Evolutionary conservation across 2,888 invertebrate species (phyloP).

Genomic region (Omphaloscelis lunosa): DNA sequence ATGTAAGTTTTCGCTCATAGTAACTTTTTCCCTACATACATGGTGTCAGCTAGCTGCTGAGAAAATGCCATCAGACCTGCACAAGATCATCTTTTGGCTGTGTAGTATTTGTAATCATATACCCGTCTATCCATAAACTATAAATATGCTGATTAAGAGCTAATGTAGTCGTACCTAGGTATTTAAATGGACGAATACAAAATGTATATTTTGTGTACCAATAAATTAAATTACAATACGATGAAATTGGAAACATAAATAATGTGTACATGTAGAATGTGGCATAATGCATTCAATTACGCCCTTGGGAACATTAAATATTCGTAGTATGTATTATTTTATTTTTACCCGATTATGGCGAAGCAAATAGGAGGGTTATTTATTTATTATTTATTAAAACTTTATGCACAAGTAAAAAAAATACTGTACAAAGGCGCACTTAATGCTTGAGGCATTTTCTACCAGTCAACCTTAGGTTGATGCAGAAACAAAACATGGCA

Average conservation of each 20-base stretch:
- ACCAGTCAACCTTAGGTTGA: no score
- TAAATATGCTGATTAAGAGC: not conserved
- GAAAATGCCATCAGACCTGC: no score
- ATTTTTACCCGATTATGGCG: no score
- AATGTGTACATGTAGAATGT: not conserved
- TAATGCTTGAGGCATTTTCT: no score
- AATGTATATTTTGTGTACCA: not conserved
- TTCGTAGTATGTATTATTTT: not conserved
- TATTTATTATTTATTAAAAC: no score
- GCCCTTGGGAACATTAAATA: conserved; percentile 16
- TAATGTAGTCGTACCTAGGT: not conserved
- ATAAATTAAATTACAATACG: conserved; percentile 6
- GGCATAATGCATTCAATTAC: not conserved
- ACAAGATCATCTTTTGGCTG: not conserved
- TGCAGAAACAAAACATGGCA: no score
- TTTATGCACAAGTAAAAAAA: no score
- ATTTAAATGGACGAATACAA: not conserved
- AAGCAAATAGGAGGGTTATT: no score
- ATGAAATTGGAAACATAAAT: not conserved
- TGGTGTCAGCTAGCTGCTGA: not conserved
- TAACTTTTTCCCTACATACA: not conserved
- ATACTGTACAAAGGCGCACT: no score
- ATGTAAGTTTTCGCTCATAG: not conserved
- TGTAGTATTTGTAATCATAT: no score
- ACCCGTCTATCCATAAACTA: not conserved